Evolutionary conservation across 30 jellyfish, hydroid and myxozoan species (phyloP), one percentile per base, ranked within the genome.

Genomic region (Aurelia sp.): DNA sequence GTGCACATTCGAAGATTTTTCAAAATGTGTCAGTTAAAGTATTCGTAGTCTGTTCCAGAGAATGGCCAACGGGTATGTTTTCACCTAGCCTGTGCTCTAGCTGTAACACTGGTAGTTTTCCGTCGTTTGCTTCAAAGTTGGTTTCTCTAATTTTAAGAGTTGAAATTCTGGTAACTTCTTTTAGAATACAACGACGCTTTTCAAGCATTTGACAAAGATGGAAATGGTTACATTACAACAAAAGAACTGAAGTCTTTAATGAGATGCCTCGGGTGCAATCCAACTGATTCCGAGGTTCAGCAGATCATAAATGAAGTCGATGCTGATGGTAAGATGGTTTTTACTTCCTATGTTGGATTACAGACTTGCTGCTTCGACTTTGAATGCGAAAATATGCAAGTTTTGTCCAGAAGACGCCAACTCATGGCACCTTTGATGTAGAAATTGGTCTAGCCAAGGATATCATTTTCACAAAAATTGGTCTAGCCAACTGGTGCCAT

Each of bases 231-330:
- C 30, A 92, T 92, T 2, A 92, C 98, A 41, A 92, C 98, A 20
- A 86, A 92, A 67, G 98, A 92, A 66, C 57, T 92, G 74, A 92
- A 92, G 66, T 73, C 98, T 4, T 85, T 92, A 13, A 86, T 92
- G 98, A 67, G 98, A 73, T 86, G 98, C 78, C 85, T 92, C 65
- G 98, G 98, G 20, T 86, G 95, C 74, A 92, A 92, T 69, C 98
- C 98, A 10, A 92, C 98, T 13, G 98, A 92, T 78, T 76, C 96
- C 9, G 98, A 92, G 62, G 87, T 92, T 21, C 98, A 92, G 47
- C 95, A 87, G 64, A 92, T 92, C 61, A 87, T 92, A 41, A 92
- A 92, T 74, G 98, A 92, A 70, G 98, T 87, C 31, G 98, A 92
- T 74, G 98, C 98, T 20, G 98, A 92, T 59, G 98, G 98, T 92